phyloP scores from a whole-genome alignment of 2,797 vertebrate genomes.

The Anisognathus igniventris region DNA sequence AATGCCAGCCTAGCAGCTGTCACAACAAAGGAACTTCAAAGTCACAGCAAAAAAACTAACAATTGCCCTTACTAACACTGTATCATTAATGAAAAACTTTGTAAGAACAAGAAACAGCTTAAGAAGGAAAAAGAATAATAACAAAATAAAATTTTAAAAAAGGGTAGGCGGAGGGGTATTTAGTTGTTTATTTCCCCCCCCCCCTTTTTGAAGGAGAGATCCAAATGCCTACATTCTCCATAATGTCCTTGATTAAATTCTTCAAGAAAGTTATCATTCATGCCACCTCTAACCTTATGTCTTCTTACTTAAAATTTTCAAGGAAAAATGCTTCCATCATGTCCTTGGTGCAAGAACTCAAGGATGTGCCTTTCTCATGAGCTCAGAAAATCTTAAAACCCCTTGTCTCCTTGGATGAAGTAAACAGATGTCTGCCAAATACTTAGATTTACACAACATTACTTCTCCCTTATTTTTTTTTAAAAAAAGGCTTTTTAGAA shows the following conservation, averaged over 20 bases:
- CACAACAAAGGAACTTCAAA: conserved; percentile 74
- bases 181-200: background rate
- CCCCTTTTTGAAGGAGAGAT: background rate
- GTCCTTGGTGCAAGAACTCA: conserved; percentile 40
- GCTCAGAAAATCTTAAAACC: conserved; percentile 29
- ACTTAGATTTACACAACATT: conserved; percentile 62
- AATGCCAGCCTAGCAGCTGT: conserved; percentile 75
- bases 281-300: conserved; percentile 21
- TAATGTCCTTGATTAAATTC: conserved; percentile 27
- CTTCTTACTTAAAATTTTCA: conserved; percentile 58
- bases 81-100: conserved; percentile 65
- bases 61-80: conserved; percentile 40
- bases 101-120: conserved; percentile 42
- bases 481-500: conserved; percentile 51
- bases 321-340: conserved; percentile 35
- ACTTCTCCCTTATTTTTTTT: conserved; percentile 43
- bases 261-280: conserved; percentile 49
- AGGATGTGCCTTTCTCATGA: conserved; percentile 33
- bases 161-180: background rate
- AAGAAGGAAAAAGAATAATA: background rate
- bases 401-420: conserved; percentile 52
- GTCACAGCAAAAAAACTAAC: conserved; percentile 51
- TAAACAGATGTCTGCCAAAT: conserved; percentile 58
- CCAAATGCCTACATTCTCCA: background rate
- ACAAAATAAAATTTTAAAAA: background rate